A percentile compares a stretch with the other conserved stretches of the same genome.
Evolutionary conservation across 2,888 invertebrate species (phyloP).

Genomic region (Lapara coniferarum): DNA sequence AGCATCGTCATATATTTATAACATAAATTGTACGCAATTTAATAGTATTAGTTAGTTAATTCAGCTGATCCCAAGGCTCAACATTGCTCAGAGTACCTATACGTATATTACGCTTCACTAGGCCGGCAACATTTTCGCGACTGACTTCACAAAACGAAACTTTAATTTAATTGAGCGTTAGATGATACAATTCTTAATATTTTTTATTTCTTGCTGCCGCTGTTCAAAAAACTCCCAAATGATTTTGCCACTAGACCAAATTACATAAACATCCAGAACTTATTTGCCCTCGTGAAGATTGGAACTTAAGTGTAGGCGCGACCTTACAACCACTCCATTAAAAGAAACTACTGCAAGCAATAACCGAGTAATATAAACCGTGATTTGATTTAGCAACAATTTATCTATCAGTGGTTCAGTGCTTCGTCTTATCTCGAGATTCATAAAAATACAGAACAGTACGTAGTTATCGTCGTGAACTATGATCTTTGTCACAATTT

Average conservation of each 20-base stretch:
- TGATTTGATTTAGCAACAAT: slow-evolving; percentile 19
- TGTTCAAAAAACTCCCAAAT: too few relatives aligned
- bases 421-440: slow-evolving; percentile 33
- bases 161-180: too few relatives aligned
- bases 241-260: not conserved
- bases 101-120: too few relatives aligned
- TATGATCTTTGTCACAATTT: slow-evolving; percentile 56
- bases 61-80: too few relatives aligned
- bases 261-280: not conserved
- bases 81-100: too few relatives aligned
- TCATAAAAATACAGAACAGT: slow-evolving; percentile 49
- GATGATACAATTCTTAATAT: too few relatives aligned
- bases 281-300: not conserved
- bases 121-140: too few relatives aligned
- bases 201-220: too few relatives aligned
- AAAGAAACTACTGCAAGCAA: not conserved
- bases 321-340: not conserved
- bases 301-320: not conserved
- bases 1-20: too few relatives aligned
- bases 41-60: too few relatives aligned
- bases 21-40: too few relatives aligned
- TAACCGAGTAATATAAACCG: slow-evolving; percentile 4
- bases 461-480: slow-evolving; percentile 51
- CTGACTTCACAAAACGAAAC: too few relatives aligned
- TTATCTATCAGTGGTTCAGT: slow-evolving; percentile 16